These are phyloP conservation scores for Gambusia affinis DNA, from an alignment of 2,113 vertebrate species.

Conservation along the genomic window DNA sequence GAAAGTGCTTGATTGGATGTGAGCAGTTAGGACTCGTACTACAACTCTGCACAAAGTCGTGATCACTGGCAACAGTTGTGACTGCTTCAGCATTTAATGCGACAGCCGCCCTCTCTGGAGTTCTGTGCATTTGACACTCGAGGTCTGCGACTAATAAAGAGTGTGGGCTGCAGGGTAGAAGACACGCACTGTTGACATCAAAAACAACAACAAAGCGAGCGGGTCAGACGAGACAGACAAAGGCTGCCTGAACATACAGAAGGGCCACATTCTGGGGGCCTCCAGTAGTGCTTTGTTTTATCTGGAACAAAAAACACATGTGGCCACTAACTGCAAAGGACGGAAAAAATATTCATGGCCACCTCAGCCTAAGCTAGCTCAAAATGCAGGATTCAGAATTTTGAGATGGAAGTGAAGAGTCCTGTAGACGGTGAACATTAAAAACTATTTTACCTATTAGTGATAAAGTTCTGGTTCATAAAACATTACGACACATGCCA, in stretches of 20 bases:
- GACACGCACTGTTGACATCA: slow-evolving; percentile 33
- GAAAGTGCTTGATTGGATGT: slow-evolving; percentile 50
- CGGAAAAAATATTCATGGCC: too few relatives aligned
- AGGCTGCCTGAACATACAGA: slow-evolving; percentile 3
- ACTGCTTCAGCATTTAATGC: slow-evolving; percentile 33
- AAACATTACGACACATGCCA: not conserved
- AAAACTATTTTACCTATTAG: not conserved
- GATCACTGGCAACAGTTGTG: slow-evolving; percentile 30
- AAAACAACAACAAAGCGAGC: slow-evolving; percentile 7
- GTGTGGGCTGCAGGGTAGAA: slow-evolving; percentile 20
- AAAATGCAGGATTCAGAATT: too few relatives aligned
- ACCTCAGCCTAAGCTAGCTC: too few relatives aligned
- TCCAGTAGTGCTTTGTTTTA: not conserved
- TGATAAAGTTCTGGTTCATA: not conserved
- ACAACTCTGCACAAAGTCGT: slow-evolving; percentile 36
- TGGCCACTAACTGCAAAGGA: too few relatives aligned
- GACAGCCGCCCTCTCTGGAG: slow-evolving; percentile 45
- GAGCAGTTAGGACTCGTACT: slow-evolving; percentile 40
- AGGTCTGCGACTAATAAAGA: slow-evolving; percentile 29
- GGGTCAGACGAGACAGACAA: slow-evolving; percentile 23
- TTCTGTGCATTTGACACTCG: slow-evolving; percentile 21
- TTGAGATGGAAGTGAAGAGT: too few relatives aligned
- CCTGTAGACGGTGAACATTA: not conserved
- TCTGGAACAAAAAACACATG: not conserved
- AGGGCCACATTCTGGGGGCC: not conserved